Percentiles rank a stretch among this genome's conserved stretches.
Conservation (phyloP, 1,140 invertebrate species). For the Babylonia areolata region DNA sequence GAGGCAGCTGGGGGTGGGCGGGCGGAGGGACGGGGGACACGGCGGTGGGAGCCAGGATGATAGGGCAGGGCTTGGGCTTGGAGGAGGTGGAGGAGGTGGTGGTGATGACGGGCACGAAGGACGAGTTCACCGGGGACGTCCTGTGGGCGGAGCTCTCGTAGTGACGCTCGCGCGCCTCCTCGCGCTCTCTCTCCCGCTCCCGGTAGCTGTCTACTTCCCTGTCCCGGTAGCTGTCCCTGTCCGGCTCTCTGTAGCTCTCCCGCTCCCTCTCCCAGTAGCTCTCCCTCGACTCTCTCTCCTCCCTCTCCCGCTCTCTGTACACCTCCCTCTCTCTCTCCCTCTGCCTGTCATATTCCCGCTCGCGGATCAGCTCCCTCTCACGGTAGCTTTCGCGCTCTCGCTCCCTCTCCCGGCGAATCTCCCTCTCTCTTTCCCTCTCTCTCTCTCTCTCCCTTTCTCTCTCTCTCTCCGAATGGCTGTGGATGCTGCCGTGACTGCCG, state of each 20-base stretch:
- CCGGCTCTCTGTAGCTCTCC: constrained; percentile 30
- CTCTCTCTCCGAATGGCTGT: constrained; percentile 30
- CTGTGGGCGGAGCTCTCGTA: constrained; percentile 36
- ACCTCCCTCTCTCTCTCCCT: constrained; percentile 17
- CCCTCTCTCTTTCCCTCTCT: background rate
- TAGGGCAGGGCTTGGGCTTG: constrained; percentile 62
- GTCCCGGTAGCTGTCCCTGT: constrained; percentile 34
- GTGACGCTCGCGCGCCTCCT: constrained; percentile 5
- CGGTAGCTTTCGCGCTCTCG: constrained; percentile 29
- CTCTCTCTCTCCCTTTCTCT: constrained; percentile 17
- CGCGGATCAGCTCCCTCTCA: background rate
- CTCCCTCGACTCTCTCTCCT: constrained; percentile 7
- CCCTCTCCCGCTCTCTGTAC: constrained; percentile 10
- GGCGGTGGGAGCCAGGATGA: constrained; percentile 46
- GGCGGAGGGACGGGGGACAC: constrained; percentile 28
- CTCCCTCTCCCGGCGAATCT: background rate
- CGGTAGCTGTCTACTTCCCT: background rate
- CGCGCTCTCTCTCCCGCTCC: constrained; percentile 18
- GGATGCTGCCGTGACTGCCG: constrained; percentile 32
- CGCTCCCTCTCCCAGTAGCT: constrained; percentile 8
- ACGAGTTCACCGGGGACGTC: constrained; percentile 30
- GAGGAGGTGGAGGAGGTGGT: constrained; percentile 20
- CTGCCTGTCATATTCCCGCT: background rate
- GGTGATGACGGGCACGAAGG: constrained; percentile 12
- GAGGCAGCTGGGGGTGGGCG: constrained; percentile 40